phyloP scores from a whole-genome alignment of 2,888 invertebrate genomes.

The Calliphora vomitoria region DNA sequence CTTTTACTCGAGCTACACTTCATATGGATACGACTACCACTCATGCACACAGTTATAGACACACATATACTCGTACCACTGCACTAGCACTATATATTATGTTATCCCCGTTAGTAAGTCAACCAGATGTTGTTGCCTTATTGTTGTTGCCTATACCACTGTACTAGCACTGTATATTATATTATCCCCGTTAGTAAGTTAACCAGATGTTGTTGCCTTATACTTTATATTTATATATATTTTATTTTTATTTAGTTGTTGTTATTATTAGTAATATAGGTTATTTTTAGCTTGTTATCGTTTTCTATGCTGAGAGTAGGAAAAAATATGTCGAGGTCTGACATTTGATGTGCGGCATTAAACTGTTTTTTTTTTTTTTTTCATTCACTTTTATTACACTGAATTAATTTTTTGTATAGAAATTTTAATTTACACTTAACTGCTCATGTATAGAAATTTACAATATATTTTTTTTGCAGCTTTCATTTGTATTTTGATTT shows the following conservation, averaged over 20 bases:
- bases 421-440: no score
- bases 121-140: conserved; percentile 16
- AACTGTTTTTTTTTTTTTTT: neutral
- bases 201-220: conserved; percentile 19
- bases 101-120: neutral
- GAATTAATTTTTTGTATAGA: no score
- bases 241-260: neutral
- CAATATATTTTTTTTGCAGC: neutral
- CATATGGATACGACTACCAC: neutral
- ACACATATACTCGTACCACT: no score
- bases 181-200: neutral
- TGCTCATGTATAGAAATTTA: neutral
- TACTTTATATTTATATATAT: neutral
- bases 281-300: conserved; percentile 6
- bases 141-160: no score
- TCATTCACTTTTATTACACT: neutral
- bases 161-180: no score
- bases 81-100: no score
- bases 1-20: neutral
- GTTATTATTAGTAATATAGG: neutral
- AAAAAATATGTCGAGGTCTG: neutral
- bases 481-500: neutral
- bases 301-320: neutral
- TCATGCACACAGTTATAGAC: neutral
- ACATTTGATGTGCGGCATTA: neutral